These are phyloP conservation scores for Apodemia mormo DNA, from an alignment of 2,888 invertebrate species.

Conservation along the genomic window DNA sequence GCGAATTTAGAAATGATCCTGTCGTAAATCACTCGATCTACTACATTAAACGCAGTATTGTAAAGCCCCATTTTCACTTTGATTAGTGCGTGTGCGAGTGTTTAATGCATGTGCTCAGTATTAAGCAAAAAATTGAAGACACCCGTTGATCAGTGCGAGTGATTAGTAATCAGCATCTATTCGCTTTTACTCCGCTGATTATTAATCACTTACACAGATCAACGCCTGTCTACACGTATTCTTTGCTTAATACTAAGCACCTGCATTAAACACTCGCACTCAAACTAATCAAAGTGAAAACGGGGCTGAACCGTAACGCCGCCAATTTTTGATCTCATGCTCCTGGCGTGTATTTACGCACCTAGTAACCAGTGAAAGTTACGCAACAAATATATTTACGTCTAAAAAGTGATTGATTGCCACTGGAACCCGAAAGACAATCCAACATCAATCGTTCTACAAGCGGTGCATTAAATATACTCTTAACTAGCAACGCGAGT, in stretches of 20 bases:
- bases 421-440: constrained; percentile 11
- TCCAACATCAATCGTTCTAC: constrained; percentile 11
- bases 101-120: too few relatives aligned
- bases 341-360: background rate
- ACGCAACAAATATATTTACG: background rate
- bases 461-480: constrained; percentile 14
- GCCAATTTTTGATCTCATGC: background rate
- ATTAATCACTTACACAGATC: too few relatives aligned
- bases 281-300: too few relatives aligned
- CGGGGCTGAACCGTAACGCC: background rate
- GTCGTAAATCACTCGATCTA: background rate
- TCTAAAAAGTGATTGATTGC: constrained; percentile 12
- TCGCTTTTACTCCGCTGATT: too few relatives aligned
- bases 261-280: too few relatives aligned
- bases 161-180: too few relatives aligned
- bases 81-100: too few relatives aligned
- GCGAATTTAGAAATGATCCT: background rate
- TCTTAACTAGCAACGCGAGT: constrained; percentile 4
- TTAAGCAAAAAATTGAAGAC: too few relatives aligned
- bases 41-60: background rate
- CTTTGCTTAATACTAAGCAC: too few relatives aligned
- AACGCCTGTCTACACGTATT: too few relatives aligned
- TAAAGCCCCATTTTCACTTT: too few relatives aligned
- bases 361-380: background rate
- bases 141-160: too few relatives aligned